These are phyloP conservation scores for Macaria liturata DNA, from an alignment of 2,888 invertebrate species.

Conservation along the genomic window DNA sequence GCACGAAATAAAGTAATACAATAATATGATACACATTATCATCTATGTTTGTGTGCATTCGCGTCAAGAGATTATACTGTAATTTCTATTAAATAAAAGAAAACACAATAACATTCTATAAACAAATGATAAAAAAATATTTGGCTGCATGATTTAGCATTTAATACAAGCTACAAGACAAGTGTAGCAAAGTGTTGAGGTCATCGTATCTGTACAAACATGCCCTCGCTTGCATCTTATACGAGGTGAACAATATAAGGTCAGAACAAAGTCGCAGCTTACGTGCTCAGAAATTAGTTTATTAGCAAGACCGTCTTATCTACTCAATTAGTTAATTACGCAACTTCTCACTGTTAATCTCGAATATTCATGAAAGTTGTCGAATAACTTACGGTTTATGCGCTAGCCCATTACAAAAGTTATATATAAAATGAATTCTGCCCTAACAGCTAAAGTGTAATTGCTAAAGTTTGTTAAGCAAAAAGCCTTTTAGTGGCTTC, in stretches of 20 bases:
- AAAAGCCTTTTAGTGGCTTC: constrained; percentile 41
- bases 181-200: no score
- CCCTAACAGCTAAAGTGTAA: constrained; percentile 39
- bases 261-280: constrained; percentile 6
- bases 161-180: no score
- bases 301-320: constrained; percentile 10
- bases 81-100: no score
- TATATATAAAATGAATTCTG: constrained; percentile 34
- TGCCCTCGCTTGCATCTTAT: no score
- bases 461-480: constrained; percentile 43
- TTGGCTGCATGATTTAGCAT: no score
- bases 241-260: background rate
- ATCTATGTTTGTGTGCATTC: no score
- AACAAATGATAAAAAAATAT: no score
- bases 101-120: no score
- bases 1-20: no score
- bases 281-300: constrained; percentile 4
- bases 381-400: constrained; percentile 23
- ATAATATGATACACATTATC: no score
- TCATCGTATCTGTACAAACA: no score
- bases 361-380: constrained; percentile 23
- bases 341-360: constrained; percentile 15
- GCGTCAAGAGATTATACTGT: no score
- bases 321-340: constrained; percentile 18
- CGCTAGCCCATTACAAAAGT: constrained; percentile 21